Conservation (phyloP, 2,888 invertebrate species). For the Nesidiocoris tenuis region DNA sequence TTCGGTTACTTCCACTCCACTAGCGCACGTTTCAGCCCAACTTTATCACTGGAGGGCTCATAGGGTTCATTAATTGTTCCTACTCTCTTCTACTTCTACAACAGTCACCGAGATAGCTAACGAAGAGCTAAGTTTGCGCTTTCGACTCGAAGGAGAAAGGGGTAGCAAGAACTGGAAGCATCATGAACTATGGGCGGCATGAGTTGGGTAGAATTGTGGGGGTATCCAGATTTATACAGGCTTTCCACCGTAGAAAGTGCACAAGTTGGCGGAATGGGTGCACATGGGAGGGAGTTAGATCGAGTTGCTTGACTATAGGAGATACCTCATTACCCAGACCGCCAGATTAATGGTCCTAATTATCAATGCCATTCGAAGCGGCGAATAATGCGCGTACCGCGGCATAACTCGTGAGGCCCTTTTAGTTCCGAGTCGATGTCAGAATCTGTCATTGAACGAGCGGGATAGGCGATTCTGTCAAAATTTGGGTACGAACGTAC, state of each 20-base stretch:
- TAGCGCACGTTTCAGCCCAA: not conserved
- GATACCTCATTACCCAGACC: slow-evolving; percentile 28
- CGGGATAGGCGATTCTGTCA: too few species aligned
- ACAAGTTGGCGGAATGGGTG: not conserved
- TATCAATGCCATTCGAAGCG: slow-evolving; percentile 29
- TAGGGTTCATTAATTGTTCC: slow-evolving; percentile 30
- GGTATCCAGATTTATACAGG: slow-evolving; percentile 22
- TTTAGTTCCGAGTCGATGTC: too few species aligned
- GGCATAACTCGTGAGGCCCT: too few species aligned
- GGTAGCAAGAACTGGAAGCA: not conserved
- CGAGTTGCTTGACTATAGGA: slow-evolving; percentile 6
- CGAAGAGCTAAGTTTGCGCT: slow-evolving; percentile 21
- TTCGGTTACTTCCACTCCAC: not conserved
- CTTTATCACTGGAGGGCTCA: not conserved
- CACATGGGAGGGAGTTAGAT: not conserved
- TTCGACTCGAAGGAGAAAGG: not conserved
- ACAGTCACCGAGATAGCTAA: not conserved
- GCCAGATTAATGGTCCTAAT: slow-evolving; percentile 38
- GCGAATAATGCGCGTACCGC: too few species aligned
- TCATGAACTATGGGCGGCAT: not conserved
- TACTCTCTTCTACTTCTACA: not conserved
- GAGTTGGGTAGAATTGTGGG: too few species aligned
- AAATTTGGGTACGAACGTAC: too few species aligned
- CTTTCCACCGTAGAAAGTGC: slow-evolving; percentile 1
- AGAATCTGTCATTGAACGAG: too few species aligned